These are phyloP conservation scores for Progne subis DNA, from an alignment of 2,113 vertebrate genomes.

Conservation along the genomic window DNA sequence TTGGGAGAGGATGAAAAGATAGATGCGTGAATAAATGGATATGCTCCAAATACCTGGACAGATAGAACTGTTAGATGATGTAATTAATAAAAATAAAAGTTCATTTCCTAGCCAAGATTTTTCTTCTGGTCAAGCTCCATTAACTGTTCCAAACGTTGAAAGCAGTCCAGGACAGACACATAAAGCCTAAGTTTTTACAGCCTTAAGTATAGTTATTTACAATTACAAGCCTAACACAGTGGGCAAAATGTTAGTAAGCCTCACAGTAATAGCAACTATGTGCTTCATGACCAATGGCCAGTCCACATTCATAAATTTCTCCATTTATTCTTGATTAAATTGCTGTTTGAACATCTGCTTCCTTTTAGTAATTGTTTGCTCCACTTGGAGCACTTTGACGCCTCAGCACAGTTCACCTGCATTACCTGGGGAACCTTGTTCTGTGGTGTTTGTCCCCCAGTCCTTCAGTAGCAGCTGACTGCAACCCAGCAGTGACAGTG, in stretches of 20 bases:
- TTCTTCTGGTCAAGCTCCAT: neutral
- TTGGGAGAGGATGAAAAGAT: neutral
- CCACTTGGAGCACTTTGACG: fast-evolving
- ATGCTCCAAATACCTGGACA: neutral
- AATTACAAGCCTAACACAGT: neutral
- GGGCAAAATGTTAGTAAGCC: neutral
- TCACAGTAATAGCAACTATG: neutral
- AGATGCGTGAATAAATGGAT: neutral
- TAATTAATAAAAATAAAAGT: neutral
- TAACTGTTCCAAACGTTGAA: neutral
- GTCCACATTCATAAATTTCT: neutral
- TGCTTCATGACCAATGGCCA: neutral
- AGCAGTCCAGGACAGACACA: neutral
- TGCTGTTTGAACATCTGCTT: neutral
- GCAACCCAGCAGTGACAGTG: neutral
- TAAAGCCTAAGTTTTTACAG: neutral
- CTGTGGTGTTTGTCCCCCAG: neutral
- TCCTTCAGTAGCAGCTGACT: neutral
- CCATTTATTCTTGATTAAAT: neutral
- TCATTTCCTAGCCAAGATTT: neutral
- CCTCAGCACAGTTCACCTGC: neutral
- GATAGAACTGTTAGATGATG: neutral
- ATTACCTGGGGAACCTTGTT: neutral
- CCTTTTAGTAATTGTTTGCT: neutral
- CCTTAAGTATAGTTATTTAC: neutral